phyloP scores from a whole-genome alignment of 2,113 vertebrate species.

The Candoia aspera region DNA sequence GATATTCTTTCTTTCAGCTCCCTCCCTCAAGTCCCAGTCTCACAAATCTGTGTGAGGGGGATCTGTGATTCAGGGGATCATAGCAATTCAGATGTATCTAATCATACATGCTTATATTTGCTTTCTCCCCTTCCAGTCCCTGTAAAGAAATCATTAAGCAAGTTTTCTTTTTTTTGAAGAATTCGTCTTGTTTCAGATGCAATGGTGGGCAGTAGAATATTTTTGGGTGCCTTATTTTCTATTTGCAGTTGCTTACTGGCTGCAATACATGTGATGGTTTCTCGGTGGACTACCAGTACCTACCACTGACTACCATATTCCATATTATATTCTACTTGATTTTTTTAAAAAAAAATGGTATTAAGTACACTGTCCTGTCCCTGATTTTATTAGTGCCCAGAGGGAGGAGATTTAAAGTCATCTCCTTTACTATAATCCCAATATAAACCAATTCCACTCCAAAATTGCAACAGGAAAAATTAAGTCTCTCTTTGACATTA shows the following conservation, averaged over 20 bases:
- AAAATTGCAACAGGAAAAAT: no score
- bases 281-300: neutral
- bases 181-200: neutral
- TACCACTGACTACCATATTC: no score
- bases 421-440: no score
- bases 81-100: neutral
- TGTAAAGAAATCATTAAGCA: neutral
- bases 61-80: conserved; percentile 17
- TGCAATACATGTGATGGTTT: neutral
- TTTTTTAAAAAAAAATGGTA: no score
- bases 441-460: no score
- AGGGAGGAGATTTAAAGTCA: no score
- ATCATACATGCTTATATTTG: conserved; percentile 16
- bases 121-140: neutral
- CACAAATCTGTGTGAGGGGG: neutral
- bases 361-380: no score
- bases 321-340: no score
- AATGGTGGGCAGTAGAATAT: no score
- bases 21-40: neutral
- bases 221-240: neutral
- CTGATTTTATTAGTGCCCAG: no score
- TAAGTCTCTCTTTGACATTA: no score
- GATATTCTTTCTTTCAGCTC: neutral
- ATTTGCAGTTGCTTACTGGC: no score
- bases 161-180: neutral